Conservation (phyloP, 1,140 invertebrate species). For the Euwallacea similis region DNA sequence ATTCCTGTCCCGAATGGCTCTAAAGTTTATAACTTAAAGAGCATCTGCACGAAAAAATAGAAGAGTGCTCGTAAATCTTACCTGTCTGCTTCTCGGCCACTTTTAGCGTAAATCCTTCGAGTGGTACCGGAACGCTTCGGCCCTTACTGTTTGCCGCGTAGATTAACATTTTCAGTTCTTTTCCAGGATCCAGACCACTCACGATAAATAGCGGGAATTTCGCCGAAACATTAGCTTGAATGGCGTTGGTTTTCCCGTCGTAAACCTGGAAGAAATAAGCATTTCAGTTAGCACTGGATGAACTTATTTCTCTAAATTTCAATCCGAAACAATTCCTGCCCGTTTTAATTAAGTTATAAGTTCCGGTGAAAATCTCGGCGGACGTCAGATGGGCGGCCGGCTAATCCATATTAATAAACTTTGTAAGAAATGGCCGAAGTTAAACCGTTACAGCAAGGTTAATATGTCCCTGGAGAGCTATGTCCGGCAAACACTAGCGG, state of each 20-base stretch:
- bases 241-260: slow-evolving; percentile 65
- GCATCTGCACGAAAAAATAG: not conserved
- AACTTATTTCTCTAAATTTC: too few relatives aligned
- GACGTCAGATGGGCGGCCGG: slow-evolving; percentile 4
- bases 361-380: slow-evolving; percentile 3
- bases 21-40: not conserved
- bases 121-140: slow-evolving; percentile 59
- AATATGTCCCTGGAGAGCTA: slow-evolving; percentile 8
- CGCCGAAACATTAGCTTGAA: slow-evolving; percentile 70
- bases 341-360: slow-evolving; percentile 2
- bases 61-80: slow-evolving; percentile 54
- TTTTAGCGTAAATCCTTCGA: slow-evolving; percentile 71
- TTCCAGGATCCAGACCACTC: slow-evolving; percentile 68
- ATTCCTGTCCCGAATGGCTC: not conserved
- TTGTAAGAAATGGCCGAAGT: slow-evolving; percentile 25
- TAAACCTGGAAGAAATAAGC: slow-evolving; percentile 56
- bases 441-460: slow-evolving; percentile 18
- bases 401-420: slow-evolving; percentile 28
- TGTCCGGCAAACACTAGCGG: slow-evolving; percentile 17
- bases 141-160: slow-evolving; percentile 66
- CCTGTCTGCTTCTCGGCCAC: slow-evolving; percentile 79
- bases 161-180: slow-evolving; percentile 68
- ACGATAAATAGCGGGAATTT: slow-evolving; percentile 68
- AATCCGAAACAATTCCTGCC: not conserved
- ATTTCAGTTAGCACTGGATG: not conserved